Conservation (phyloP, 2,888 invertebrate species). For the Eudiplozoon nipponicum region DNA sequence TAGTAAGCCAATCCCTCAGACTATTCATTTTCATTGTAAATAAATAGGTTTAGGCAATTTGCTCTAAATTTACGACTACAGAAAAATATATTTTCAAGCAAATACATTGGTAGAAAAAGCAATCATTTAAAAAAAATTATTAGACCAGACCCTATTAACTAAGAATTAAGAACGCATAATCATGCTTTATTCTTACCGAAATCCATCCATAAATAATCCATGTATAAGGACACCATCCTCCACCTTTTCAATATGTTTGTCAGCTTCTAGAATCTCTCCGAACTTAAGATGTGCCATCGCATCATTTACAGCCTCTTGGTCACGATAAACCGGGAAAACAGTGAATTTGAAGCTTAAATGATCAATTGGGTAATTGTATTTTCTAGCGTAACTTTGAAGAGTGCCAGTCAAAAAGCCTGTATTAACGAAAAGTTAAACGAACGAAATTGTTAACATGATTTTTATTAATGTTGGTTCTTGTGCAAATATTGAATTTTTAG, state of each 20-base stretch:
- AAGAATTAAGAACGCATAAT: too few relatives aligned
- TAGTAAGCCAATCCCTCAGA: too few relatives aligned
- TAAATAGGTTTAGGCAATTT: too few relatives aligned
- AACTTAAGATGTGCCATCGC: constrained; percentile 22
- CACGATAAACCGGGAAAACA: constrained; percentile 35
- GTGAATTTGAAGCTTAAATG: constrained; percentile 27
- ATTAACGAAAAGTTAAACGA: too few relatives aligned
- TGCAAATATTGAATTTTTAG: too few relatives aligned
- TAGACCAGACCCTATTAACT: too few relatives aligned
- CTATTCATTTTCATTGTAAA: too few relatives aligned
- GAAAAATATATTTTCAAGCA: not conserved
- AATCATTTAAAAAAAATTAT: not conserved
- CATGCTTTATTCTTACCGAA: constrained; percentile 18
- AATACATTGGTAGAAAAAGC: not conserved
- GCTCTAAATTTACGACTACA: not conserved
- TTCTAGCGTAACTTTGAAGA: constrained; percentile 27
- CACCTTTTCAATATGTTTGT: constrained; percentile 20
- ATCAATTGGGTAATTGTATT: constrained; percentile 27
- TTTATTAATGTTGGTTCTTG: too few relatives aligned
- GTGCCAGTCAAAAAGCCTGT: constrained; percentile 21
- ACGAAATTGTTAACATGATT: too few relatives aligned
- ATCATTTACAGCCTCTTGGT: constrained; percentile 23
- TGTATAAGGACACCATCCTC: constrained; percentile 27
- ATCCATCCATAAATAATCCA: constrained; percentile 28
- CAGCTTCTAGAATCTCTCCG: constrained; percentile 21